Evolutionary conservation across 2,888 invertebrate species (phyloP).

Genomic region (Pyralis farinalis): DNA sequence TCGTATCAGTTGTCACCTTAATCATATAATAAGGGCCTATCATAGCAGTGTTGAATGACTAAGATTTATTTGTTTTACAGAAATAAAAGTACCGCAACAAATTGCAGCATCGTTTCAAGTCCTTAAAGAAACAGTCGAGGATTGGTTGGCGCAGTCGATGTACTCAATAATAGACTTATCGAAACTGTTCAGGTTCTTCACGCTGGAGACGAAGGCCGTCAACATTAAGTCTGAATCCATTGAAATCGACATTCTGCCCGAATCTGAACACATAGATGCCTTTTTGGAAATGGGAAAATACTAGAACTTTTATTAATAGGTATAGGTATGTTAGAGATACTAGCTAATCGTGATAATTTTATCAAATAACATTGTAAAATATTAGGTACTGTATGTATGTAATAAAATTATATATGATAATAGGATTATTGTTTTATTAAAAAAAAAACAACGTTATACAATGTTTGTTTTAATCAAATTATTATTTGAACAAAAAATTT

Average conservation of each 20-base stretch:
- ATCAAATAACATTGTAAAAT: conserved; percentile 1
- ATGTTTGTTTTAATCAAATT: too few relatives aligned
- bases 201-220: conserved; percentile 47
- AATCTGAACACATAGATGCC: conserved; percentile 71
- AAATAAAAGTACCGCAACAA: conserved; percentile 69
- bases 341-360: neutral
- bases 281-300: conserved; percentile 65
- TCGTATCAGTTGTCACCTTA: too few relatives aligned
- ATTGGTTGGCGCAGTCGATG: conserved; percentile 84
- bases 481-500: too few relatives aligned
- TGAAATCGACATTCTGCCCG: conserved; percentile 68
- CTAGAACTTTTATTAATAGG: conserved; percentile 21
- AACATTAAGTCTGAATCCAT: conserved; percentile 51
- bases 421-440: too few relatives aligned
- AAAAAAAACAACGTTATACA: too few relatives aligned
- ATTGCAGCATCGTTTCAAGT: conserved; percentile 80
- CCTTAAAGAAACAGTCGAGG: conserved; percentile 85
- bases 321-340: too few relatives aligned
- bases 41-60: too few relatives aligned
- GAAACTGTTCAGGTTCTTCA: conserved; percentile 76
- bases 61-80: conserved; percentile 54
- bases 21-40: too few relatives aligned
- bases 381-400: too few relatives aligned
- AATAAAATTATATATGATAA: too few relatives aligned
- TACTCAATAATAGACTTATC: conserved; percentile 85